Evolutionary conservation across 1,140 invertebrate genomes (phyloP).

Genomic region (Atopsyche davidsoni): DNA sequence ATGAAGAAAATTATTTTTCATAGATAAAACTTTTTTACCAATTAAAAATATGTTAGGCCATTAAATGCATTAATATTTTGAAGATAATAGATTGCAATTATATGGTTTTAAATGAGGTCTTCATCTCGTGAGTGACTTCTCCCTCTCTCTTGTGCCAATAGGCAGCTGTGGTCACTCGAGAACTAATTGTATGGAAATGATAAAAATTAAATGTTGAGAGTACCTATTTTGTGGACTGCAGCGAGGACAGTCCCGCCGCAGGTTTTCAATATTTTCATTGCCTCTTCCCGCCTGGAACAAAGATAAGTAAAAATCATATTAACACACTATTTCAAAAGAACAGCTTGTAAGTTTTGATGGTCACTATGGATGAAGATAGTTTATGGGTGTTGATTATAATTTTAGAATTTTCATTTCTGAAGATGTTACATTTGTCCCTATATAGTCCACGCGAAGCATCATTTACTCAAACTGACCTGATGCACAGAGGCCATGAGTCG

Average conservation of each 20-base stretch:
- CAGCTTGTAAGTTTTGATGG: background rate
- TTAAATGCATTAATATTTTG: no score
- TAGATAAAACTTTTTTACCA: no score
- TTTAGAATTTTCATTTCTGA: background rate
- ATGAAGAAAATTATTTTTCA: no score
- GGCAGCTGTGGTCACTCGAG: no score
- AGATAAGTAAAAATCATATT: background rate
- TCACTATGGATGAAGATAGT: background rate
- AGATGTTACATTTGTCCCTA: background rate
- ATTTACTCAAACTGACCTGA: constrained; percentile 12
- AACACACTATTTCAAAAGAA: background rate
- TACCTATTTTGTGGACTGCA: constrained; percentile 9
- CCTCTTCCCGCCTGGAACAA: constrained; percentile 5
- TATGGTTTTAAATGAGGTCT: no score
- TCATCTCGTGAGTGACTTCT: no score
- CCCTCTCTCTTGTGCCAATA: no score
- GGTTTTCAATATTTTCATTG: background rate
- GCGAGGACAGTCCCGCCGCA: background rate
- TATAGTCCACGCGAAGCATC: background rate
- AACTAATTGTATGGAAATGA: no score
- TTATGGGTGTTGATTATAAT: background rate
- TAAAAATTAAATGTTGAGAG: background rate
- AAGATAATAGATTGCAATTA: no score
- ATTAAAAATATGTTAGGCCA: no score
- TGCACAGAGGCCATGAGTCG: constrained; percentile 26